These are phyloP conservation scores for Streptopelia turtur DNA, from an alignment of 2,797 vertebrate species.

Conservation along the genomic window DNA sequence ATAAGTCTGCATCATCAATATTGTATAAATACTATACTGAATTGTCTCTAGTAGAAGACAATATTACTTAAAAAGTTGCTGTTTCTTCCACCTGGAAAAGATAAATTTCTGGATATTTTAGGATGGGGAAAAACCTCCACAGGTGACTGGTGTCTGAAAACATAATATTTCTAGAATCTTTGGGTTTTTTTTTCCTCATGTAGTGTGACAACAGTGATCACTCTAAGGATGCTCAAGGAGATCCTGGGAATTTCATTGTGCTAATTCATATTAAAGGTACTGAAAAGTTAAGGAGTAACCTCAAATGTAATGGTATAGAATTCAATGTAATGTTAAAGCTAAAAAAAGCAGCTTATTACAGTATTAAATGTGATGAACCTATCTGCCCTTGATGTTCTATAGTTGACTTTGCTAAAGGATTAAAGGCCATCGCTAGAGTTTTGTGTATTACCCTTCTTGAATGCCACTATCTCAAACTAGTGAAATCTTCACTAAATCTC, in stretches of 20 bases:
- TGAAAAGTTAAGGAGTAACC: neutral
- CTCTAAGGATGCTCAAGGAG: neutral
- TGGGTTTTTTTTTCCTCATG: neutral
- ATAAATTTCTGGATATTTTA: neutral
- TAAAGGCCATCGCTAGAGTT: neutral
- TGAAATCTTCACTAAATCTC: neutral
- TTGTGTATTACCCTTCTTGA: neutral
- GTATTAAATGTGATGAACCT: neutral
- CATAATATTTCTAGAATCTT: neutral
- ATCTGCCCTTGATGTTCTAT: neutral
- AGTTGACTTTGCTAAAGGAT: neutral
- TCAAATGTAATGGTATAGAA: neutral
- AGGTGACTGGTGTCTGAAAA: neutral
- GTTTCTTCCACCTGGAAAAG: neutral
- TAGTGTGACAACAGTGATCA: neutral
- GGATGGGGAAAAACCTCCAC: neutral
- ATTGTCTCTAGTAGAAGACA: neutral
- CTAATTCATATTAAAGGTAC: neutral
- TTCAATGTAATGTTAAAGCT: neutral
- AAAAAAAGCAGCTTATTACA: neutral
- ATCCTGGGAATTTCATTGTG: neutral
- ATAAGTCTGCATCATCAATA: neutral
- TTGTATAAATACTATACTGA: neutral
- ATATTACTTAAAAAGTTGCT: neutral
- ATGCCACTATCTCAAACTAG: neutral